phyloP scores from a whole-genome alignment of 2,113 vertebrate species.

The Oreochromis aureus region DNA sequence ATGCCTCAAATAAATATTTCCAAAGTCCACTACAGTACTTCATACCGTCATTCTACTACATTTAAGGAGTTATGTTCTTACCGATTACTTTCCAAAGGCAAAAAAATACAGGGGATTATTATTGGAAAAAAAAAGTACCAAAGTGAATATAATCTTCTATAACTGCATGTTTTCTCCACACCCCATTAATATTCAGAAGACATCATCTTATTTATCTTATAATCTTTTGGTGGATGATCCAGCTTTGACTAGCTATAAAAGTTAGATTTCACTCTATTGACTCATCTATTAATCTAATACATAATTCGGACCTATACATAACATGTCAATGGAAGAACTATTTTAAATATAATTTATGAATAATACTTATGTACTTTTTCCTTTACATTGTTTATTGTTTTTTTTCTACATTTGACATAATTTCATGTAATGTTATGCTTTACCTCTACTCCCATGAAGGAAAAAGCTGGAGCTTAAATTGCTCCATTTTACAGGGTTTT shows the following conservation, averaged over 20 bases:
- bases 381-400: not conserved
- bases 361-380: not conserved
- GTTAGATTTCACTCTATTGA: not conserved
- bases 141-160: not conserved
- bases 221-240: not conserved
- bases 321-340: fast-evolving
- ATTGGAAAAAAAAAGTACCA: not conserved
- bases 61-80: not conserved
- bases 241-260: not conserved
- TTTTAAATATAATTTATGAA: not conserved
- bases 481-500: not conserved
- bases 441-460: not conserved
- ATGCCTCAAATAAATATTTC: not conserved
- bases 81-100: not conserved
- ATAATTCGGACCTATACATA: not conserved
- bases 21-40: not conserved
- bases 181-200: not conserved
- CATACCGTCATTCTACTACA: fast-evolving
- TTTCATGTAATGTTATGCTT: not conserved
- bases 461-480: not conserved
- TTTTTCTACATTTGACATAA: not conserved
- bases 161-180: not conserved
- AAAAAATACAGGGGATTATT: not conserved
- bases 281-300: not conserved
- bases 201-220: not conserved